These are phyloP conservation scores for Acanthaster planci DNA, from an alignment of 35 echinoderm and acorn worm species.

Conservation along the genomic window DNA sequence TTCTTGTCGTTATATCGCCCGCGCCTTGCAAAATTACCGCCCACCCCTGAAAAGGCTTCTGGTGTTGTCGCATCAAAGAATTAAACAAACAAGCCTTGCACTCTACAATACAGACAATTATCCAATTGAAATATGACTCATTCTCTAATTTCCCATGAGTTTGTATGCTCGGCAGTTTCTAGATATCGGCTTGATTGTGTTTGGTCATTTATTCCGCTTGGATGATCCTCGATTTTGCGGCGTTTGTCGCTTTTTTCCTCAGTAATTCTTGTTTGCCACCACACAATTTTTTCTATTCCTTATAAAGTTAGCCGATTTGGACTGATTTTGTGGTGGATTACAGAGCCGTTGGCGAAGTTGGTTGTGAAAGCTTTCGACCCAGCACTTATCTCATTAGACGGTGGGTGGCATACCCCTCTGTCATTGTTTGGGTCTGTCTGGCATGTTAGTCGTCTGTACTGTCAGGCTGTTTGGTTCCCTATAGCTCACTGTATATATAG, in stretches of 20 bases:
- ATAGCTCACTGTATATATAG: no score
- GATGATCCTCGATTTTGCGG: background rate
- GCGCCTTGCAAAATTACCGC: no score
- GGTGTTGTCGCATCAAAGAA: constrained; percentile 18
- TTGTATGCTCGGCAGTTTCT: background rate
- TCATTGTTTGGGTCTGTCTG: no score
- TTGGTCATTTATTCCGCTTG: constrained; percentile 5
- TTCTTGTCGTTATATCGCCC: no score
- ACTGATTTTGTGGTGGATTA: background rate
- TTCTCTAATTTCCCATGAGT: constrained; percentile 14
- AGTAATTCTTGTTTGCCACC: background rate
- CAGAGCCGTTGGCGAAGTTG: constrained; percentile 13
- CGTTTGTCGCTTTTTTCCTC: background rate
- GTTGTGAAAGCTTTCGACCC: no score
- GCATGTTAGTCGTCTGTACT: no score
- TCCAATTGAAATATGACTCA: constrained; percentile 26
- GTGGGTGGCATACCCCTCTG: no score
- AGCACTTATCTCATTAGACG: no score
- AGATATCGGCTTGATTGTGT: constrained; percentile 13
- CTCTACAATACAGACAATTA: constrained; percentile 23
- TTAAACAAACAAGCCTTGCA: constrained; percentile 6
- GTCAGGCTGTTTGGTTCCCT: no score
- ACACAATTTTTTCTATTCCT: background rate
- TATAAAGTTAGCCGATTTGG: background rate
- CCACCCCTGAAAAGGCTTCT: background rate